Percentiles rank a stretch among this genome's conserved stretches.
phyloP scores from a whole-genome alignment of 2,888 invertebrate species.

The Yponomeuta cagnagella region DNA sequence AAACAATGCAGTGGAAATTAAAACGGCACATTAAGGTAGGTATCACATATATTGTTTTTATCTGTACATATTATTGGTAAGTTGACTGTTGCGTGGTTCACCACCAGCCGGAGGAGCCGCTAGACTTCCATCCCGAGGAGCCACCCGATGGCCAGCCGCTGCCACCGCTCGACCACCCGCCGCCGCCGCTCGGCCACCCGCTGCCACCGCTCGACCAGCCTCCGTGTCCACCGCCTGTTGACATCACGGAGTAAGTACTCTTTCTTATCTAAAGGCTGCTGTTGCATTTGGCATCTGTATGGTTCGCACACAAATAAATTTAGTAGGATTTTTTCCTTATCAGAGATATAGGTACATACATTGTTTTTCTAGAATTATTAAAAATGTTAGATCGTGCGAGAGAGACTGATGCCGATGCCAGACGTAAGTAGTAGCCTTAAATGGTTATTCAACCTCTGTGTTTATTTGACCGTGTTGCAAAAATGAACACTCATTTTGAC shows the following conservation, averaged over 20 bases:
- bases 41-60: conserved; percentile 46
- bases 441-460: no score
- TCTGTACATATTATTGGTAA: conserved; percentile 11
- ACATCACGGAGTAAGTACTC: background rate
- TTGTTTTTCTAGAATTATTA: no score
- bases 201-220: background rate
- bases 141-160: conserved; percentile 17
- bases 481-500: no score
- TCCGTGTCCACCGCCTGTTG: conserved; percentile 12
- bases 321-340: no score
- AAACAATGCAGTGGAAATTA: conserved; percentile 11
- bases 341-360: no score
- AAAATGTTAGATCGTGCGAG: no score
- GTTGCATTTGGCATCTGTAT: no score
- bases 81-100: conserved; percentile 32
- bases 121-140: conserved; percentile 15
- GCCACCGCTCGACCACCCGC: conserved; percentile 22
- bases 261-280: conserved; percentile 12
- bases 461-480: no score
- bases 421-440: no score
- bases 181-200: conserved; percentile 17
- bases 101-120: conserved; percentile 45
- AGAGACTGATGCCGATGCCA: no score
- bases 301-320: no score
- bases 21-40: conserved; percentile 33